Evolutionary conservation across 1,140 invertebrate genomes (phyloP), one percentile per base, ranked within the genome.

Genomic region (Drosophila subobscura): DNA sequence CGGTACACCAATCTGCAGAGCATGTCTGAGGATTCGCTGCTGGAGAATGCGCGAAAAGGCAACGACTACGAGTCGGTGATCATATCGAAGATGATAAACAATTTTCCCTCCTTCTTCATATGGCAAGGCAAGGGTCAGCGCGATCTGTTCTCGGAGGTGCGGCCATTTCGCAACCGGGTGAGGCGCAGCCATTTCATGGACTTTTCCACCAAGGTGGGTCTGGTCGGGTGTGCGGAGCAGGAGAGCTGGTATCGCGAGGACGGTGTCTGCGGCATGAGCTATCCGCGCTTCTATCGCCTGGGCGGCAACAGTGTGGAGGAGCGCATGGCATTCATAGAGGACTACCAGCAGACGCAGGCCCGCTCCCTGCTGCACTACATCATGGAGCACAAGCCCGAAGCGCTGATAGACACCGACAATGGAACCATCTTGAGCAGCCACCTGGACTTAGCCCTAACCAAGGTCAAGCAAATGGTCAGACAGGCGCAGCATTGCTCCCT

Each of bases 321-420:
- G 77, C 80, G 92, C 20, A 58, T 74, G 37, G 89, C 83, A 3
- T 94, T 94, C 60, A 89, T 92, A 4, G 91, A 92, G 41, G 94
- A 95, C 83, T 95, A 93, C 68, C 95, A 96, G 85, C 92, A 97
- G 46, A 97, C 96, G 8, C 95, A 96, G 5, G 97, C 97, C 73
- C 93, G 97, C 47, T 95, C 94, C 71, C 92, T 98, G 22, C 89
- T 98, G 12, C 96, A 96, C 81, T 96, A 95, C 94, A 80, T 97
- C n/a, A 92, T 95, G 1, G 92, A 93, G 22, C 73, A 84, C 8
- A 42, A 52, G 3, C 63, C 74, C 1, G 5, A 40, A 5, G 76
- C 77, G 5, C 4, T 91, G 22, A 52, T 74, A 37, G 33, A 37
- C 37, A 44, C 59, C 4, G 74, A 81, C 0, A 42, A 55, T 23